A percentile compares a stretch with the other conserved stretches of the same genome.
Evolutionary conservation across 2,797 vertebrate genomes (phyloP).

Genomic region (Alosa sapidissima): DNA sequence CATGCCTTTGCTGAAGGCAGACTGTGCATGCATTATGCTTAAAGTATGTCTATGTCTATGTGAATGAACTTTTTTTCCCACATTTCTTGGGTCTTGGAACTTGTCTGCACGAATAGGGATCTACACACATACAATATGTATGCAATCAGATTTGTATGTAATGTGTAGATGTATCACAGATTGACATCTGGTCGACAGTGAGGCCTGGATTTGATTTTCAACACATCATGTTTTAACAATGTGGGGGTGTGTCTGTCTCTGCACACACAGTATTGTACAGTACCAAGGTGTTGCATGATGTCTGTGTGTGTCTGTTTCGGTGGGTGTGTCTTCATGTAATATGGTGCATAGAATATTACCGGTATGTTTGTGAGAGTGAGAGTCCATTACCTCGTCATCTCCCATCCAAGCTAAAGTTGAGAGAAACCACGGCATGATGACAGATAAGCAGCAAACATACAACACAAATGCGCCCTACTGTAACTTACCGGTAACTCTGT

Average conservation of each 20-base stretch:
- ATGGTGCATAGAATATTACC: too few relatives aligned
- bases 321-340: not conserved
- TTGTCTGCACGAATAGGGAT: not conserved
- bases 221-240: not conserved
- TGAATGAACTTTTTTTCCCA: not conserved
- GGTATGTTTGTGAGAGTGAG: too few relatives aligned
- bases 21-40: constrained; percentile 11
- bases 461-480: not conserved
- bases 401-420: not conserved
- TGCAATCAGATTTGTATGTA: not conserved
- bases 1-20: not conserved
- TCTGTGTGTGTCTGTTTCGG: not conserved
- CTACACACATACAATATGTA: not conserved
- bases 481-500: too few relatives aligned
- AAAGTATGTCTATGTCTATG: not conserved
- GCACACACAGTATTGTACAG: not conserved
- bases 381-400: not conserved
- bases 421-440: not conserved
- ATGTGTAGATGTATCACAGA: not conserved
- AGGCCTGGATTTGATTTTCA: not conserved
- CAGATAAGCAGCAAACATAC: not conserved
- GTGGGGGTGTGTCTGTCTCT: not conserved
- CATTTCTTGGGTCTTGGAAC: too few relatives aligned
- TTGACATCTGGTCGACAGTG: not conserved
- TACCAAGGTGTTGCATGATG: not conserved